Percentiles rank a stretch among this genome's conserved stretches.
phyloP scores from a whole-genome alignment of 2,888 invertebrate species.

The Lasioglossum calceatum region DNA sequence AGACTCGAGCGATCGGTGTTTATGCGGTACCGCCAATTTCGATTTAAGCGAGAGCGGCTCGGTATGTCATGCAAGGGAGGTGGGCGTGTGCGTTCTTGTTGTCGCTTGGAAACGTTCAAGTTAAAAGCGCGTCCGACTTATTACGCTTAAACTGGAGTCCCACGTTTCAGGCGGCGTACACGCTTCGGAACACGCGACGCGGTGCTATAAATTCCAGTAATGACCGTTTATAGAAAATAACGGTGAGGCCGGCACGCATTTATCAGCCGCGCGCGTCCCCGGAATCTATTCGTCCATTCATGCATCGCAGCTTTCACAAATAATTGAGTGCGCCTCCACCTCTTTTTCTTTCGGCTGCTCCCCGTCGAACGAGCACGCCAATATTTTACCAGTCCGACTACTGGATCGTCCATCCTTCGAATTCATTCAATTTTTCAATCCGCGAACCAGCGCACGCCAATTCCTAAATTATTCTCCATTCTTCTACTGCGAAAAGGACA shows the following conservation, averaged over 20 bases:
- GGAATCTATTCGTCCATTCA: conserved; percentile 68
- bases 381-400: not conserved
- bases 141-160: conserved; percentile 43
- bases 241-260: conserved; percentile 63
- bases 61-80: conserved; percentile 28
- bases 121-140: conserved; percentile 52
- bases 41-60: conserved; percentile 31
- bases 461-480: not conserved
- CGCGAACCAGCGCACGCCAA: not conserved
- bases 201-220: conserved; percentile 64
- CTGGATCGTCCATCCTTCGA: not conserved
- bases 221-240: conserved; percentile 74
- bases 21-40: conserved; percentile 10
- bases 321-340: conserved; percentile 61
- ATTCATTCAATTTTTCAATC: not conserved
- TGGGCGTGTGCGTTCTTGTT: conserved; percentile 30
- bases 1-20: not conserved
- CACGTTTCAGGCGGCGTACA: conserved; percentile 41
- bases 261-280: conserved; percentile 67
- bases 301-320: conserved; percentile 60
- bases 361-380: not conserved
- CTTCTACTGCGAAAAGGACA: not conserved
- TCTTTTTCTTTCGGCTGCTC: conserved; percentile 21
- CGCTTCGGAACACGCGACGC: conserved; percentile 46
- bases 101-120: conserved; percentile 37